Percentiles rank a stretch among this genome's conserved stretches.
Conservation (phyloP, 1,140 invertebrate species). For the Atta colombica region DNA sequence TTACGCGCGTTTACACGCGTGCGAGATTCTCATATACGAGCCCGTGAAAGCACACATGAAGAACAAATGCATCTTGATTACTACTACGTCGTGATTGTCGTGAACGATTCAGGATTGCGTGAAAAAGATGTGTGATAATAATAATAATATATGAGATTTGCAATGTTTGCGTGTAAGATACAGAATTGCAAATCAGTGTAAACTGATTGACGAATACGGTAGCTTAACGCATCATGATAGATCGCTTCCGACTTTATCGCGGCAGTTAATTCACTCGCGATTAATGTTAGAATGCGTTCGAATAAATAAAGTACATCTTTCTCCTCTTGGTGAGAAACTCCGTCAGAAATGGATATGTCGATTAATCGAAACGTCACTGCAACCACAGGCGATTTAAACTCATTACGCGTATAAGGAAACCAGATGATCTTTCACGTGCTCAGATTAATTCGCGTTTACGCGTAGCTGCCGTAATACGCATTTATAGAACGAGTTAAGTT, state of each 20-base stretch:
- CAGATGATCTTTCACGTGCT: neutral
- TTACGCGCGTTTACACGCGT: slow-evolving; percentile 50
- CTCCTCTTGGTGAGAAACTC: neutral
- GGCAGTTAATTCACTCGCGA: slow-evolving; percentile 28
- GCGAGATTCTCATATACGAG: slow-evolving; percentile 13
- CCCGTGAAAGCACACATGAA: slow-evolving; percentile 6
- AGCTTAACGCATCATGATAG: slow-evolving; percentile 8
- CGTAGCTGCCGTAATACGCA: slow-evolving; percentile 18
- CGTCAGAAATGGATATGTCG: slow-evolving; percentile 31
- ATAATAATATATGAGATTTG: neutral
- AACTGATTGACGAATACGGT: slow-evolving; percentile 5
- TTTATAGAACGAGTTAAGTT: slow-evolving; percentile 35
- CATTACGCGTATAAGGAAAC: slow-evolving; percentile 54
- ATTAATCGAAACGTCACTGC: slow-evolving; percentile 46
- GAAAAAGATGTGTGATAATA: neutral
- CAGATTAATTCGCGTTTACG: slow-evolving; percentile 42
- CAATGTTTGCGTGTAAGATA: neutral
- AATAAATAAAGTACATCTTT: slow-evolving; percentile 12
- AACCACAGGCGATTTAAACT: slow-evolving; percentile 1
- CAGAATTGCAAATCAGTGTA: neutral
- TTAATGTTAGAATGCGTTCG: neutral
- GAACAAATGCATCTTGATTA: slow-evolving; percentile 44
- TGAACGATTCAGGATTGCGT: neutral
- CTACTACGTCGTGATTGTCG: neutral
- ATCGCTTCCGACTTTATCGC: slow-evolving; percentile 36